These are phyloP conservation scores for Pygocentrus nattereri DNA, from an alignment of 2,797 vertebrate species.

Conservation along the genomic window DNA sequence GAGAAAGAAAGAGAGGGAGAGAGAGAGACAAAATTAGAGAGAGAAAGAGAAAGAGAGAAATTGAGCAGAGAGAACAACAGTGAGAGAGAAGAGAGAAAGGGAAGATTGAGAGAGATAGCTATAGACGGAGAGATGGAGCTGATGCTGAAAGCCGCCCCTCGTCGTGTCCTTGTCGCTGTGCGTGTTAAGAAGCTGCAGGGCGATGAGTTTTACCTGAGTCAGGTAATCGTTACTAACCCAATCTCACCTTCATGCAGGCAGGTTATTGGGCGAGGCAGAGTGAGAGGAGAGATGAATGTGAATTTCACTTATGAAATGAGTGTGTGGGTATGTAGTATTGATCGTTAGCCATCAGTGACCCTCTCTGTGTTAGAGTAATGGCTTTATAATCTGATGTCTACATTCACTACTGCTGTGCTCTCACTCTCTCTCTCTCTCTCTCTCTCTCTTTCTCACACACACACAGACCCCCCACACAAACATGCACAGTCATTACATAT, in stretches of 20 bases:
- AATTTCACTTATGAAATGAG: constrained; percentile 84
- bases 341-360: constrained; percentile 75
- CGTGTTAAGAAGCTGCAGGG: constrained; percentile 85
- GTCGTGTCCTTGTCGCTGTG: constrained; percentile 82
- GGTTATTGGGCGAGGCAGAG: constrained; percentile 79
- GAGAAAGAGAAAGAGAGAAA: too few species aligned
- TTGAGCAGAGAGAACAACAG: too few species aligned
- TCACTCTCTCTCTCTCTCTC: constrained; percentile 64
- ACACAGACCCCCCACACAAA: constrained; percentile 7
- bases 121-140: neutral
- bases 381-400: constrained; percentile 72
- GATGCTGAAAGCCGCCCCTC: constrained; percentile 68
- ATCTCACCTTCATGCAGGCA: constrained; percentile 77
- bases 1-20: neutral
- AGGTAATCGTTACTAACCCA: constrained; percentile 90
- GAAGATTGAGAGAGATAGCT: neutral
- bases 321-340: constrained; percentile 62
- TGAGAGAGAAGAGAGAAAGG: neutral
- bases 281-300: constrained; percentile 83
- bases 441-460: constrained; percentile 11
- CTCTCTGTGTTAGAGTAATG: constrained; percentile 77
- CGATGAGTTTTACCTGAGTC: constrained; percentile 79
- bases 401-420: neutral
- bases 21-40: neutral
- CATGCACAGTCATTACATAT: neutral